A percentile compares a stretch with the other conserved stretches of the same genome.
These are phyloP conservation scores for Oeneis ivallda DNA, from an alignment of 2,888 invertebrate species.

Conservation along the genomic window DNA sequence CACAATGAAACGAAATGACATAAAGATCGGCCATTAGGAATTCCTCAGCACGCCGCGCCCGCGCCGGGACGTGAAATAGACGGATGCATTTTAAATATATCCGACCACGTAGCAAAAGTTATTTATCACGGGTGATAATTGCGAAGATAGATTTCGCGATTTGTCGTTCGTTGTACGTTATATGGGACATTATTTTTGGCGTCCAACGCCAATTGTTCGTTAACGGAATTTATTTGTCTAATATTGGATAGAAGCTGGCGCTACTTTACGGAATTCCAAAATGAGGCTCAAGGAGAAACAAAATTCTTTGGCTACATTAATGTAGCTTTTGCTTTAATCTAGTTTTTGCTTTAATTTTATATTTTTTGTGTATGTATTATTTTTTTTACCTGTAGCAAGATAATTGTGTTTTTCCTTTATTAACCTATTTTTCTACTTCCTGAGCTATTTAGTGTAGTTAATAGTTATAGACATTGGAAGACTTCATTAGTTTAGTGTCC, in stretches of 20 bases:
- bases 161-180: constrained; percentile 23
- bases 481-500: neutral
- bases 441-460: too few relatives aligned
- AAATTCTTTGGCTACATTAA: too few relatives aligned
- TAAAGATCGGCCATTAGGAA: constrained; percentile 28
- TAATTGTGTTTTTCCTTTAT: too few relatives aligned
- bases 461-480: too few relatives aligned
- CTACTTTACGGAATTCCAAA: too few relatives aligned
- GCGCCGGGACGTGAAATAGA: constrained; percentile 33
- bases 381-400: too few relatives aligned
- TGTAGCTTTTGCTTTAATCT: too few relatives aligned
- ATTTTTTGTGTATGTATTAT: neutral
- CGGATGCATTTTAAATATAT: constrained; percentile 38
- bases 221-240: constrained; percentile 16
- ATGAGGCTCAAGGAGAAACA: too few relatives aligned
- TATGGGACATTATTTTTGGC: constrained; percentile 29
- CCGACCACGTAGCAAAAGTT: constrained; percentile 34
- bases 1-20: constrained; percentile 25
- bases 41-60: constrained; percentile 24
- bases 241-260: neutral
- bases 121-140: constrained; percentile 37
- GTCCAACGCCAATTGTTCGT: constrained; percentile 9
- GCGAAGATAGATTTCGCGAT: constrained; percentile 34
- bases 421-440: too few relatives aligned
- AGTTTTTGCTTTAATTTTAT: neutral